A percentile compares a stretch with the other conserved stretches of the same genome.
These are phyloP conservation scores for Uloborus plumipes DNA, from an alignment of 2,888 invertebrate species.

Conservation along the genomic window DNA sequence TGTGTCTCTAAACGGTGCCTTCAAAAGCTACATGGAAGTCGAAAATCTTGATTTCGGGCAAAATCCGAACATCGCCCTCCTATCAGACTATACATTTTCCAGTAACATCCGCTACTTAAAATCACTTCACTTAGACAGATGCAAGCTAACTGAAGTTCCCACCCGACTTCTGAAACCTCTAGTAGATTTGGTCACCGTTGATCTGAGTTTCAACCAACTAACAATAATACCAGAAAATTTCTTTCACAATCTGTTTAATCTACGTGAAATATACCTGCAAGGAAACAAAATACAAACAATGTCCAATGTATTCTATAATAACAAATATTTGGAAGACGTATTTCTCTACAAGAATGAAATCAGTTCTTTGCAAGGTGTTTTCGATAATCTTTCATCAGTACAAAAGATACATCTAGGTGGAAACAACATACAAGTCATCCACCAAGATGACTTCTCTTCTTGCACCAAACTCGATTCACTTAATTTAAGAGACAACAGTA, in stretches of 20 bases:
- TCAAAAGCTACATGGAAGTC: constrained; percentile 6
- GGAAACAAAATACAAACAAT: constrained; percentile 1
- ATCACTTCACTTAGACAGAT: constrained; percentile 5
- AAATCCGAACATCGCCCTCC: neutral
- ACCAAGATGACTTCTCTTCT: neutral
- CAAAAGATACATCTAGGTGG: neutral
- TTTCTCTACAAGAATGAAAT: constrained; percentile 8
- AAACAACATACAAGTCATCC: constrained; percentile 2
- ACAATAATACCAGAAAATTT: neutral
- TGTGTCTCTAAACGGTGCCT: constrained; percentile 8
- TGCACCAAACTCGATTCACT: neutral
- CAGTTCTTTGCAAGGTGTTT: neutral
- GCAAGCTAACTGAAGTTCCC: constrained; percentile 4
- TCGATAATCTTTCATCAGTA: neutral
- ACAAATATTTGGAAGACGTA: neutral
- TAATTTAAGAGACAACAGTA: constrained; percentile 3
- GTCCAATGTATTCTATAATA: neutral
- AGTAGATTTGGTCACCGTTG: neutral
- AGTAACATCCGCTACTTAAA: neutral
- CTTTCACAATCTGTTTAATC: constrained; percentile 10
- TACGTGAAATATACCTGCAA: neutral
- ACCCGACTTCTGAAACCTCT: neutral
- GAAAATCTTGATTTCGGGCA: constrained; percentile 7
- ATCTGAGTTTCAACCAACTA: constrained; percentile 19
- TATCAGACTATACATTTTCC: neutral